Conservation (phyloP, 1,140 invertebrate species). For the Scaptodrosophila lebanonensis region DNA sequence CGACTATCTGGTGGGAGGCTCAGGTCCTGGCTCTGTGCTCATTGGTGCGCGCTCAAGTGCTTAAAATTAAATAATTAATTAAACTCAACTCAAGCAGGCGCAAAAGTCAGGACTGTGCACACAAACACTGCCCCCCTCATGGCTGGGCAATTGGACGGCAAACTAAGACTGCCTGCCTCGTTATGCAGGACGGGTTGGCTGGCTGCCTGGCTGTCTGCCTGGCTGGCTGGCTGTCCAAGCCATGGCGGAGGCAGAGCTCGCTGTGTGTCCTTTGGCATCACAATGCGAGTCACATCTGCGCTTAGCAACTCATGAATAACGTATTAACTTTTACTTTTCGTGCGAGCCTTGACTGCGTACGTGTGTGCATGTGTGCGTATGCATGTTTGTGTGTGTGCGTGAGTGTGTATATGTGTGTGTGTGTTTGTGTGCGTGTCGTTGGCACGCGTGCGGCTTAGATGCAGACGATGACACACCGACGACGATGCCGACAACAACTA, state of each 20-base stretch:
- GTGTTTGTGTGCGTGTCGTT: constrained; percentile 29
- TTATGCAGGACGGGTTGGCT: constrained; percentile 2
- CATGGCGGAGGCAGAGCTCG: no score
- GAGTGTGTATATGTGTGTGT: constrained; percentile 24
- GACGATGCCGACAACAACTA: no score
- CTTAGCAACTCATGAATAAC: constrained; percentile 75
- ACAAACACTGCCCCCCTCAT: no score
- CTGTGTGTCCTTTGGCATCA: constrained; percentile 33
- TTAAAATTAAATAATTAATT: constrained; percentile 76
- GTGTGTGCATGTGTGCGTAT: not conserved
- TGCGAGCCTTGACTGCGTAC: constrained; percentile 7
- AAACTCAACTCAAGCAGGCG: constrained; percentile 42
- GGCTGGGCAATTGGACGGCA: no score
- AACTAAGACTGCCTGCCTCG: no score
- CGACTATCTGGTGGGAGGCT: no score
- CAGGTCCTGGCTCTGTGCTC: constrained; percentile 41
- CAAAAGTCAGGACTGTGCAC: no score
- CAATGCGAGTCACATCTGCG: constrained; percentile 74
- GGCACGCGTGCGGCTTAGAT: constrained; percentile 1
- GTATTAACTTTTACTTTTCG: constrained; percentile 74
- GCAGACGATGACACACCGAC: not conserved
- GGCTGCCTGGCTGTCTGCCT: not conserved
- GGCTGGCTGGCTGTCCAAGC: constrained; percentile 1
- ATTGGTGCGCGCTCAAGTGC: constrained; percentile 67
- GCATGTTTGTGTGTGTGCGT: not conserved